Percentiles rank a stretch among this genome's conserved stretches.
These are phyloP conservation scores for Neosilurus hyrtlii DNA, from an alignment of 2,797 vertebrate genomes.

Conservation along the genomic window DNA sequence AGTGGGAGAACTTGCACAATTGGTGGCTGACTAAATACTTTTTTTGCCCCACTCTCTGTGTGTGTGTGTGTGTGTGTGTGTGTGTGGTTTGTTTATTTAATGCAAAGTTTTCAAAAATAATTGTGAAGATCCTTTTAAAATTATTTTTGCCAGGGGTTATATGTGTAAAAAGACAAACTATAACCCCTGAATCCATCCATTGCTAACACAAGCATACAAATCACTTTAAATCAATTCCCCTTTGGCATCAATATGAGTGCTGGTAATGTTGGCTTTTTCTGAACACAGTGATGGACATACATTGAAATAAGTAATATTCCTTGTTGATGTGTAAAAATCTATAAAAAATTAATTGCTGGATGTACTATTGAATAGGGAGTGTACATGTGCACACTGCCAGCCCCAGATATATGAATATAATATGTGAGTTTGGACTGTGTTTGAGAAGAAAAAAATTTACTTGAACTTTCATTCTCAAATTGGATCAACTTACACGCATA, in stretches of 20 bases:
- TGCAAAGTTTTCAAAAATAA: no score
- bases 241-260: background rate
- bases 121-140: no score
- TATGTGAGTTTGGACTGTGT: conserved; percentile 8
- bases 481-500: background rate
- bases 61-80: no score
- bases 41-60: no score
- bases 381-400: conserved; percentile 55
- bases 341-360: conserved; percentile 46
- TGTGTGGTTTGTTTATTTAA: no score
- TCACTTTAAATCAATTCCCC: background rate
- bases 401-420: conserved; percentile 55
- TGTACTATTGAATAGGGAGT: conserved; percentile 52
- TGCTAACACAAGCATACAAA: background rate
- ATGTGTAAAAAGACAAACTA: background rate
- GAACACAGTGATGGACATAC: conserved; percentile 17
- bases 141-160: no score
- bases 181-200: background rate
- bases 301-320: conserved; percentile 20
- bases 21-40: no score
- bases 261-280: background rate
- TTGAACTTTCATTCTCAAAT: conserved; percentile 30
- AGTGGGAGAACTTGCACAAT: no score
- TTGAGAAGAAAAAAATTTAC: background rate
- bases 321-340: conserved; percentile 48